Base-by-base conservation (phyloP, 1,140 invertebrate genomes). In the Varroa destructor region DNA sequence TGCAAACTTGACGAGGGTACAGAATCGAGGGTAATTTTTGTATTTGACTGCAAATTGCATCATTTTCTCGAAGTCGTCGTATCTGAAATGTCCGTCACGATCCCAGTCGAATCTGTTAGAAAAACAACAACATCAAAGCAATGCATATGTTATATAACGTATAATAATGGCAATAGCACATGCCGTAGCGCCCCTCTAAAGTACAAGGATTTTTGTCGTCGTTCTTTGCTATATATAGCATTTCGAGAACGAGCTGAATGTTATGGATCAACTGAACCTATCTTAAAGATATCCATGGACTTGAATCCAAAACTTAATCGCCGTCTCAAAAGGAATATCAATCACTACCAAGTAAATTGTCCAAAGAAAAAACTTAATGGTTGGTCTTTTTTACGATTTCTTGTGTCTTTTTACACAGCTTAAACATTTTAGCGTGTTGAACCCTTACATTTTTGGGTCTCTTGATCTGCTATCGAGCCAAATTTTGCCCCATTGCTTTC, bases 21-120 rank as follows among this genome's bases (percentile, higher is more conserved):
- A 67, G 61, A 67, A 67, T 40, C 61, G 12, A 2, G 61, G 61
- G 8, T 67, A 67, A 8, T 67, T 67, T 40, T 67, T 67, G 61
- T 67, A 67, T 5, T 40, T 46, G 10, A 67, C 61, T 12, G 61
- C 61, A 2, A 46, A 43, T 67, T 46, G 61, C 61, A 67, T 67
- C 61, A 67, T 67, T 8, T 46, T 12, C 36, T 67, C 61, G 37
- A 67, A 67, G 40, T 67, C 61, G 2, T 67, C 61, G 8, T 36
- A 67, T 14, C 46, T 46, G 14, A 67, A 14, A 2, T 12, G 14
- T 25, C 61, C 61, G 37, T 67, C 61, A 40, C 40, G 10, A 67
- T 67, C 61, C 61, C 61, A 67, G 61, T 37, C 61, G 40, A 40
- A 67, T 37, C 61, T 67, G 36, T 42, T 6, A 3, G 57, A 58